A percentile compares a stretch with the other conserved stretches of the same genome.
These are phyloP conservation scores for Lepus europaeus DNA, from an alignment of 2,113 vertebrate species.

Conservation along the genomic window DNA sequence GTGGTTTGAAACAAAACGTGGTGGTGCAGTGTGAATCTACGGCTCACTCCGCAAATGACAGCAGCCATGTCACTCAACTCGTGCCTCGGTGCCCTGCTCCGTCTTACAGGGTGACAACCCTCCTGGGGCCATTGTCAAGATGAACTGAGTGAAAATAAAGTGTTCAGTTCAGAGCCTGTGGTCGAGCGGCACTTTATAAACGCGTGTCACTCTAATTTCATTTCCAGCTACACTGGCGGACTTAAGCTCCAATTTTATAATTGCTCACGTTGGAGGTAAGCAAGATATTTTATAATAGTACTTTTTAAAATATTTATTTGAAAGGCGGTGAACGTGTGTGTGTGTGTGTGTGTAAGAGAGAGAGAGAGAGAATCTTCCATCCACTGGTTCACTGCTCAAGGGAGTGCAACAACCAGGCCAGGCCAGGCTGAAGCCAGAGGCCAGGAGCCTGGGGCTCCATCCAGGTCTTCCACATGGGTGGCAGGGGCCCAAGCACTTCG, in stretches of 20 bases:
- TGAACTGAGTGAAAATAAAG: neutral
- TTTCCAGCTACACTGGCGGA: neutral
- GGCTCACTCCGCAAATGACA: too few species aligned
- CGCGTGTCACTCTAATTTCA: fast-evolving
- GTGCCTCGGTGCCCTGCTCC: neutral
- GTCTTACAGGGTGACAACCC: neutral
- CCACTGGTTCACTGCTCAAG: too few species aligned
- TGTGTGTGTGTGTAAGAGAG: too few species aligned
- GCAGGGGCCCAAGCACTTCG: too few species aligned
- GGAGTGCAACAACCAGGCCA: too few species aligned
- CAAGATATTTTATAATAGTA: neutral
- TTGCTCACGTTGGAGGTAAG: neutral
- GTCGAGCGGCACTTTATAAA: neutral
- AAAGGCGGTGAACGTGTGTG: too few species aligned
- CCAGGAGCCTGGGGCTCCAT: too few species aligned
- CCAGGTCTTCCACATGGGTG: too few species aligned
- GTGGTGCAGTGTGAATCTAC: fast-evolving
- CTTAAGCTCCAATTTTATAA: neutral
- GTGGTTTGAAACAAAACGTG: neutral
- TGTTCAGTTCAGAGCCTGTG: neutral
- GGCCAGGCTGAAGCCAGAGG: too few species aligned
- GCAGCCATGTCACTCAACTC: neutral
- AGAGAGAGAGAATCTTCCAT: too few species aligned
- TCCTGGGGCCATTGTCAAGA: neutral
- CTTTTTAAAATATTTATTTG: too few species aligned